These are phyloP conservation scores for Pediacus dermestoides DNA, from an alignment of 2,888 invertebrate genomes.

Conservation along the genomic window DNA sequence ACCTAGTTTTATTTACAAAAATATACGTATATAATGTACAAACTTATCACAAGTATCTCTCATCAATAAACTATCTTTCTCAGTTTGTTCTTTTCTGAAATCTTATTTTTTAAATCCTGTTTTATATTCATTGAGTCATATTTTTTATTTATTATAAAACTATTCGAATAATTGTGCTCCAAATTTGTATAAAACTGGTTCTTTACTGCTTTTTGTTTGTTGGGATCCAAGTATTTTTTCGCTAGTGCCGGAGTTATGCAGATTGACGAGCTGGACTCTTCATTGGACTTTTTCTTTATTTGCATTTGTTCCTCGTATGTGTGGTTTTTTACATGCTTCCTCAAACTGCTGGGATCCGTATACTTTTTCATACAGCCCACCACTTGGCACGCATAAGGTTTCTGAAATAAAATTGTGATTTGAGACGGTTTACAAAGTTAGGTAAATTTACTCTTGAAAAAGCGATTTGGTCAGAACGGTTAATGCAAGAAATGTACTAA, in stretches of 20 bases:
- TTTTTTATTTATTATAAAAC: slow-evolving; percentile 18
- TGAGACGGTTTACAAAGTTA: no score
- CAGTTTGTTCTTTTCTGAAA: slow-evolving; percentile 42
- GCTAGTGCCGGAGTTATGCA: slow-evolving; percentile 20
- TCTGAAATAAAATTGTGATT: slow-evolving; percentile 60
- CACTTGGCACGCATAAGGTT: slow-evolving; percentile 89
- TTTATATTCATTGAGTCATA: slow-evolving; percentile 36
- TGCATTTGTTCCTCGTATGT: slow-evolving; percentile 46
- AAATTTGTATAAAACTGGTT: slow-evolving; percentile 21
- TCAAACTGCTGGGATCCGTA: slow-evolving; percentile 88
- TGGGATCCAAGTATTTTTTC: slow-evolving; percentile 34
- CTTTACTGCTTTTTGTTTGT: slow-evolving; percentile 34
- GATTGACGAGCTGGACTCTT: slow-evolving; percentile 22
- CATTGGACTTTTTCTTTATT: slow-evolving; percentile 38
- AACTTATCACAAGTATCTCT: no score
- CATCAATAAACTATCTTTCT: slow-evolving; percentile 7
- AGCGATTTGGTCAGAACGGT: no score
- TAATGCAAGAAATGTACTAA: no score
- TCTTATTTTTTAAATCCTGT: slow-evolving; percentile 48
- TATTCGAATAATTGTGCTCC: slow-evolving; percentile 37
- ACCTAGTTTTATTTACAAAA: no score
- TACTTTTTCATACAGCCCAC: slow-evolving; percentile 85
- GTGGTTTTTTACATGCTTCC: slow-evolving; percentile 90
- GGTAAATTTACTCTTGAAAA: no score
- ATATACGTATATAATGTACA: no score